These are phyloP conservation scores for Phylloscopus trochiloides DNA, from an alignment of 2,113 vertebrate genomes.

Conservation along the genomic window DNA sequence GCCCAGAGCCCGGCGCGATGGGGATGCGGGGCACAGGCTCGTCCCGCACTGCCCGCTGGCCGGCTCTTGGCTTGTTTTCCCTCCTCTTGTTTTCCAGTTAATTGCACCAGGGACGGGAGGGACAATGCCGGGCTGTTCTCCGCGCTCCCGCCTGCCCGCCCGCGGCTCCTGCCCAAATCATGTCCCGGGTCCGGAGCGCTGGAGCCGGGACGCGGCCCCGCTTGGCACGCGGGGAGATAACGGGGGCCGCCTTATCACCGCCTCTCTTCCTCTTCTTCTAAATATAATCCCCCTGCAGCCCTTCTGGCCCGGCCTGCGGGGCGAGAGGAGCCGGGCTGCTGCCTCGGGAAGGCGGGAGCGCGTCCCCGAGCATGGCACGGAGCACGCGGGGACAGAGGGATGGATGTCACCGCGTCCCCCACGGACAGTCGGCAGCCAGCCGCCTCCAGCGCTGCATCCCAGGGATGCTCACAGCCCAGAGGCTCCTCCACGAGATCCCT, in stretches of 20 bases:
- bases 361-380: neutral
- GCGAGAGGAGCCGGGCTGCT: neutral
- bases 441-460: rapidly evolving
- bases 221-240: constrained; percentile 33
- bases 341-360: neutral
- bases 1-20: neutral
- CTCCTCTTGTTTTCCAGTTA: constrained; percentile 68
- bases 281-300: constrained; percentile 65
- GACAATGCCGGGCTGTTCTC: constrained; percentile 72
- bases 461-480: too few relatives aligned
- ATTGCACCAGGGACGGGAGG: constrained; percentile 29
- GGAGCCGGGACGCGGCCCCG: neutral
- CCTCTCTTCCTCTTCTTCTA: constrained; percentile 62
- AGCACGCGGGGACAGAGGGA: neutral
- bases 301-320: constrained; percentile 14
- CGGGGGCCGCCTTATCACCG: constrained; percentile 36
- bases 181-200: neutral
- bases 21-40: neutral
- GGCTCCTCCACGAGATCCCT: rapidly evolving
- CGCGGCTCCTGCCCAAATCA: constrained; percentile 8
- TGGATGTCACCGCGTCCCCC: neutral
- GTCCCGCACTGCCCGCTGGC: neutral
- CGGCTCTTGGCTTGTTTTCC: constrained; percentile 41
- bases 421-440: rapidly evolving
- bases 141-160: neutral